Conservation (phyloP, 2,113 vertebrate species). For the Pontoporia blainvillei region DNA sequence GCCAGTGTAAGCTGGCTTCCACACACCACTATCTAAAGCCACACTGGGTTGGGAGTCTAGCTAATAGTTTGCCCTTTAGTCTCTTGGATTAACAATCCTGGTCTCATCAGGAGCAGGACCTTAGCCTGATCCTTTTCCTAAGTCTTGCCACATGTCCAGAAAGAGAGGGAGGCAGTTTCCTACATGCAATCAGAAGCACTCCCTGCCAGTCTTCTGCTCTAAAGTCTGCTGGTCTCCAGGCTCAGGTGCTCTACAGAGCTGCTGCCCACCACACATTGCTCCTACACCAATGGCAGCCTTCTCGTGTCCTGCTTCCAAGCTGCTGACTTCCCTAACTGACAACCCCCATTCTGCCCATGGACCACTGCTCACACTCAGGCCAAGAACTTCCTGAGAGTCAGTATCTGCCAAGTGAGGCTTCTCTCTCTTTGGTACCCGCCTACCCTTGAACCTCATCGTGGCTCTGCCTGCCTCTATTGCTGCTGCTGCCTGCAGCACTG, state of each 20-base stretch:
- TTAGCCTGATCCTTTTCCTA: not conserved
- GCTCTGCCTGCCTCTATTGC: not conserved
- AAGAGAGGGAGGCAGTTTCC: not conserved
- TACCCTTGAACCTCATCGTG: not conserved
- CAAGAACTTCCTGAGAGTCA: not conserved
- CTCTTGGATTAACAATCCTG: not conserved
- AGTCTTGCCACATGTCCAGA: not conserved
- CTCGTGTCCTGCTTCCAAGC: not conserved
- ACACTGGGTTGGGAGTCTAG: not conserved
- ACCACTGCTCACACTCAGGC: not conserved
- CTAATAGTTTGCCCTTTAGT: not conserved
- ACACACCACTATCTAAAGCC: not conserved
- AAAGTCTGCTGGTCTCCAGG: not conserved
- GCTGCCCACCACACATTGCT: not conserved
- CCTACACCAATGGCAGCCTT: not conserved
- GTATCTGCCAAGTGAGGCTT: not conserved
- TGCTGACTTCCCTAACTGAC: not conserved
- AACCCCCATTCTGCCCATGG: not conserved
- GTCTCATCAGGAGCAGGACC: not conserved
- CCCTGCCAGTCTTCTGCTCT: not conserved
- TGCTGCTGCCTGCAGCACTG: not conserved
- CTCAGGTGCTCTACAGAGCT: not conserved
- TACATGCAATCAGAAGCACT: not conserved
- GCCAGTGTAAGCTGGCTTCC: not conserved
- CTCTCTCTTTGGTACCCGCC: not conserved